Base-by-base conservation (phyloP, 2,113 vertebrate species). In the Pelusios castaneus region DNA sequence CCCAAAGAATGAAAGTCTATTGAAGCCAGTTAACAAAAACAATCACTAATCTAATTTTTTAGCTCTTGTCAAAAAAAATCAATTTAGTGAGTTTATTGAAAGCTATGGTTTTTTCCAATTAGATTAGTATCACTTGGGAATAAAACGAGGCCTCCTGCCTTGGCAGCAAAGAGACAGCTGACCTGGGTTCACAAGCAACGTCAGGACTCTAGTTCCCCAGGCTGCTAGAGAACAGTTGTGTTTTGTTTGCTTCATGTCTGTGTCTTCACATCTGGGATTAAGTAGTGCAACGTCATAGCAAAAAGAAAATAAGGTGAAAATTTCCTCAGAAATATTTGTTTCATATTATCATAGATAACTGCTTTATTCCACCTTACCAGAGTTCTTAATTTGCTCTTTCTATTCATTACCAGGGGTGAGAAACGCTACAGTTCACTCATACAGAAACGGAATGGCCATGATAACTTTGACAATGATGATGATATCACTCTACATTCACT, bases 41-140 rank as follows among this genome's bases (percentile, higher is more conserved):
- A 85, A 92, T 49, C 45, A 95, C 45, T 77, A 92, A 92, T 80
- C 88, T 89, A 41, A 83, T 95, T 95, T 96, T 95, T 76, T 93
- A 77, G 49, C 87, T 25, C 82, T 45, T 63, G 89, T 84, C 79
- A 89, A 89, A 96, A 95, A 93, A 92, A 84, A 91, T 79, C 38
- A 51, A 85, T 47, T 95, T 80, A 80, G 93, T 80, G 82, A 82
- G 54, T 89, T 90, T 90, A 79, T 34, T 41, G 34, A 63, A 73
- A 58, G 27, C 51, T 85, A 45, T 54, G 55, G 89, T 94, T 91
- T 92, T n/a, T 52, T 95, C 34, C 70, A 84, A 63, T 90, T 90
- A 93, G 70, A 87, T 95, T 82, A 94, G 79, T 92, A 87, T 93
- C 6, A 1, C 75, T 92, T 90, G 79, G 87, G 83, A 91, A 51